Percentiles rank a stretch among this genome's conserved stretches.
phyloP scores from a whole-genome alignment of 2,113 vertebrate genomes.

The Caranx ignobilis region DNA sequence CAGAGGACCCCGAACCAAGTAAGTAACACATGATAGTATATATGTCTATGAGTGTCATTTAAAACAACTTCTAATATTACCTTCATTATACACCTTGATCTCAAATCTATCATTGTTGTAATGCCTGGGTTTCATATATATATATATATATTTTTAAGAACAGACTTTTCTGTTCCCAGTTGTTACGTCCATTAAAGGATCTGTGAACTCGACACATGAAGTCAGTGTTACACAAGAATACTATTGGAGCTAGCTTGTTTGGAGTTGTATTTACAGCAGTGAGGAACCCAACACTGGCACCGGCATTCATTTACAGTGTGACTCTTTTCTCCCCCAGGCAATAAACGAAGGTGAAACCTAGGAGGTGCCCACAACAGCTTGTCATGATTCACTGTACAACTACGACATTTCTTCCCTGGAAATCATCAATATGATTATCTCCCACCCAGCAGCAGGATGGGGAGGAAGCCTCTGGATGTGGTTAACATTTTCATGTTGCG shows the following conservation, averaged over 20 bases:
- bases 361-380: neutral
- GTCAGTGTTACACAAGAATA: neutral
- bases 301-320: neutral
- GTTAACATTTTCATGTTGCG: neutral
- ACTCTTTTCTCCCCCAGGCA: constrained; percentile 27
- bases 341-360: constrained; percentile 1
- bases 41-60: neutral
- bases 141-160: constrained; percentile 1
- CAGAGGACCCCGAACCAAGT: constrained; percentile 17
- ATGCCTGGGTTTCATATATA: neutral
- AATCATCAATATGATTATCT: constrained; percentile 11
- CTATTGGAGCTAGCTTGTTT: neutral
- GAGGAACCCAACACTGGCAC: neutral
- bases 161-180: neutral
- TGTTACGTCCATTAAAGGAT: neutral
- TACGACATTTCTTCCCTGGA: neutral
- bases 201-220: neutral
- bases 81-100: neutral
- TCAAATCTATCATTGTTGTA: neutral
- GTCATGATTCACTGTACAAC: neutral
- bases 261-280: neutral
- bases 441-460: neutral
- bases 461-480: constrained; percentile 10
- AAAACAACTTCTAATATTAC: neutral
- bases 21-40: constrained; percentile 8